Percentiles rank a stretch among this genome's conserved stretches.
Evolutionary conservation across 53 echinoderm and acorn worm species (phyloP).

Genomic region (Apostichopus leukothele): DNA sequence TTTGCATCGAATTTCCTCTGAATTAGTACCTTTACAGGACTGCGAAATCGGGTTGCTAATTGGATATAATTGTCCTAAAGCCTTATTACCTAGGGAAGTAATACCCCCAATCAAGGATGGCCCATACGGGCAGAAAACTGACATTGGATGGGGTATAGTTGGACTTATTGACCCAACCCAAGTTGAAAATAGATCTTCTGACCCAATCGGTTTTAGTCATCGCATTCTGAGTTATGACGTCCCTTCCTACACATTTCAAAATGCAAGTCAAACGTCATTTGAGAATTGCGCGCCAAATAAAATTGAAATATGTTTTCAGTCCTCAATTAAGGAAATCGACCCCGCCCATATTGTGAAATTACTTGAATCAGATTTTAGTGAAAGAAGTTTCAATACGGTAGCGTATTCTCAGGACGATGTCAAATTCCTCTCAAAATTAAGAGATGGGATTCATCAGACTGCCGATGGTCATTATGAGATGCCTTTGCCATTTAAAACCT

Average conservation of each 20-base stretch:
- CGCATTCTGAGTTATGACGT: background rate
- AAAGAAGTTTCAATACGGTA: background rate
- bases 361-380: constrained; percentile 1
- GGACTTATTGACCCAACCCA: background rate
- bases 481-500: constrained; percentile 50
- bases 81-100: constrained; percentile 49
- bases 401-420: background rate
- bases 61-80: constrained; percentile 57
- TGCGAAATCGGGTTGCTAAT: constrained; percentile 62
- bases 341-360: constrained; percentile 3
- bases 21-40: background rate
- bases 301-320: background rate
- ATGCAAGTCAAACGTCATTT: background rate
- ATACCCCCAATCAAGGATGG: constrained; percentile 36
- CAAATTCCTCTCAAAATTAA: constrained; percentile 54
- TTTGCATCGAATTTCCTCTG: background rate
- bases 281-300: background rate
- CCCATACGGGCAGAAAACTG: constrained; percentile 49
- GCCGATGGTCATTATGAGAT: constrained; percentile 57
- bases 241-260: background rate
- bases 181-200: background rate
- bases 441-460: constrained; percentile 35
- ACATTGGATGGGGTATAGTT: background rate
- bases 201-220: constrained; percentile 1
- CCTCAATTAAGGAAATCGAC: constrained; percentile 3